A percentile compares a stretch with the other conserved stretches of the same genome.
phyloP scores from a whole-genome alignment of 2,888 invertebrate species.

The Lacanobia oleracea region DNA sequence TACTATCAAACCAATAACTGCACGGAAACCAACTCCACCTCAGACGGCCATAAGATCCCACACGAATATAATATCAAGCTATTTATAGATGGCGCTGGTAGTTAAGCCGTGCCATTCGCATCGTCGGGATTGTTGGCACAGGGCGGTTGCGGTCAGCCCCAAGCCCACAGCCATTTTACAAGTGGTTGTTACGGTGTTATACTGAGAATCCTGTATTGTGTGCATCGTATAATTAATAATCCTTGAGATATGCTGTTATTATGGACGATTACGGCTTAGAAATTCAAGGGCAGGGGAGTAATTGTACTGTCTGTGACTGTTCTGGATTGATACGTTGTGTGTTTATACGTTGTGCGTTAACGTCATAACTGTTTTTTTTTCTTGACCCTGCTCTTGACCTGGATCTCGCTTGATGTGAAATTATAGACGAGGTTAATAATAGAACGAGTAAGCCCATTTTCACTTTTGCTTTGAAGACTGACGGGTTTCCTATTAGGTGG shows the following conservation, averaged over 20 bases:
- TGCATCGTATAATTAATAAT: constrained; percentile 64
- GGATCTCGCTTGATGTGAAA: no score
- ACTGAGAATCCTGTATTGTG: constrained; percentile 71
- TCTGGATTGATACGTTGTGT: not conserved
- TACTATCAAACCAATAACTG: not conserved
- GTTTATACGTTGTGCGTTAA: no score
- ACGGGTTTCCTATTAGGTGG: no score
- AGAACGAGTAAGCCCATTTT: no score
- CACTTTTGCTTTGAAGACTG: no score
- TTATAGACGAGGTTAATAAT: no score
- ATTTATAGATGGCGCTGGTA: constrained; percentile 56
- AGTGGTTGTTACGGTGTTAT: constrained; percentile 74
- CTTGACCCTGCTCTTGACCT: no score
- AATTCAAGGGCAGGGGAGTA: constrained; percentile 6
- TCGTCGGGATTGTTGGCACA: constrained; percentile 77
- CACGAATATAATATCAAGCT: constrained; percentile 55
- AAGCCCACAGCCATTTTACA: constrained; percentile 79
- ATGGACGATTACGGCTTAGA: constrained; percentile 23
- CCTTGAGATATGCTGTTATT: constrained; percentile 34
- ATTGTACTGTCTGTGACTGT: constrained; percentile 14
- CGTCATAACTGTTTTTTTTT: no score
- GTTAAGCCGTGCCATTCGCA: constrained; percentile 76
- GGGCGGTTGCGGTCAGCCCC: constrained; percentile 77
- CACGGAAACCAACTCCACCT: constrained; percentile 1
- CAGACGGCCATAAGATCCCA: constrained; percentile 41